Percentiles rank a stretch among this genome's conserved stretches.
These are phyloP conservation scores for Molossus alvarezi DNA, from an alignment of 2,797 vertebrate species.

Conservation along the genomic window DNA sequence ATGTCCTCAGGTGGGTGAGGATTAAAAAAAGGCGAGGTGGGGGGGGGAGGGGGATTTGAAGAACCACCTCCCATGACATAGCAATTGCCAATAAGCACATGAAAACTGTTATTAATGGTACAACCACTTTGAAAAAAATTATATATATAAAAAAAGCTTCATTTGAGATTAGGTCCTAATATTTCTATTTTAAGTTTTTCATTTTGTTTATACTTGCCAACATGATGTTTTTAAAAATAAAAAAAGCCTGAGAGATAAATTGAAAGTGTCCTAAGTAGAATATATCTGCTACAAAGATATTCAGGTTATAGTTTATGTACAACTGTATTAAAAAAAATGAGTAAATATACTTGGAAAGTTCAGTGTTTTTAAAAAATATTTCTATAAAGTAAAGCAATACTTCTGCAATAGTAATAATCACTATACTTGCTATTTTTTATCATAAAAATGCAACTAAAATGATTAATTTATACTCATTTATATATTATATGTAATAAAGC, in stretches of 20 bases:
- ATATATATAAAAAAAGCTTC: too few species aligned
- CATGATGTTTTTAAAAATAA: neutral
- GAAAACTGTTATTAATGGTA: too few species aligned
- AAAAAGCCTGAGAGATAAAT: neutral
- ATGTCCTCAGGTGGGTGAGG: too few species aligned
- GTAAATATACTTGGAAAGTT: neutral
- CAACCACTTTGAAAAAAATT: too few species aligned
- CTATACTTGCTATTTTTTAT: neutral
- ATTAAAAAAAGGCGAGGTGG: too few species aligned
- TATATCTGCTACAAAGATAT: neutral
- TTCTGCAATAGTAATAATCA: neutral
- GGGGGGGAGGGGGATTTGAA: too few species aligned
- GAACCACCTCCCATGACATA: too few species aligned
- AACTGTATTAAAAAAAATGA: neutral
- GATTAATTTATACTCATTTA: neutral
- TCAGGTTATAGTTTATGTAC: neutral
- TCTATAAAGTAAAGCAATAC: neutral
- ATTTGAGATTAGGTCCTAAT: neutral
- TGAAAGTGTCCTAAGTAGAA: neutral
- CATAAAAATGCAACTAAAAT: constrained; percentile 15
- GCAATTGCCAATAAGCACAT: too few species aligned
- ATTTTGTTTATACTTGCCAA: neutral
- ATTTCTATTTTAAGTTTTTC: neutral
- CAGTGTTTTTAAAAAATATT: neutral
- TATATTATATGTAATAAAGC: too few species aligned